A percentile compares a stretch with the other conserved stretches of the same genome.
These are phyloP conservation scores for Chaetoderma sp. DNA, from an alignment of 2,888 invertebrate species.

Conservation along the genomic window DNA sequence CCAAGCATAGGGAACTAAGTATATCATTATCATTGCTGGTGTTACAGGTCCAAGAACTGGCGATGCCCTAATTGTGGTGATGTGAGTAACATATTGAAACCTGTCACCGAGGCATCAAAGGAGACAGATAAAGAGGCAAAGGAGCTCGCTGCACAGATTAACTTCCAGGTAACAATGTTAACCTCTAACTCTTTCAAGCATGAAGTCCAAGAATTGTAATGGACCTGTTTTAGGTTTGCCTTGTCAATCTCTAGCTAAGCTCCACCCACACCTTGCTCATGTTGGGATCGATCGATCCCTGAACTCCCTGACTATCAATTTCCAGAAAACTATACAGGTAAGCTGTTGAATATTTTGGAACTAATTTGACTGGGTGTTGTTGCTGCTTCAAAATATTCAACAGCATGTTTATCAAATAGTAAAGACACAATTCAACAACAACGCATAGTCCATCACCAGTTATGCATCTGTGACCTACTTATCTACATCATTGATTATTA, in stretches of 20 bases:
- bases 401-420: too few species aligned
- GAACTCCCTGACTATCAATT: too few species aligned
- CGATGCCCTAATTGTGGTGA: conserved; percentile 77
- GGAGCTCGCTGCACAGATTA: conserved; percentile 69
- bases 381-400: too few species aligned
- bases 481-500: too few species aligned
- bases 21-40: background rate
- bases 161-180: conserved; percentile 55
- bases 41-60: conserved; percentile 75
- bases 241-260: background rate
- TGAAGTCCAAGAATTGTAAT: background rate
- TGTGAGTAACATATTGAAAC: conserved; percentile 72
- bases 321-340: too few species aligned
- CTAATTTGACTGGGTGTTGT: too few species aligned
- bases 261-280: too few species aligned
- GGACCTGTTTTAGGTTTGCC: background rate
- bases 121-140: conserved; percentile 67
- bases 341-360: too few species aligned
- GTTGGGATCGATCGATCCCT: background rate
- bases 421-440: too few species aligned
- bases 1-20: too few species aligned
- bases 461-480: too few species aligned
- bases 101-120: conserved; percentile 62
- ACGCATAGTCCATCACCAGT: too few species aligned
- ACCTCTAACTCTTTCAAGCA: background rate